Conservation (phyloP, 92 coral and sea anemone genomes). For the Blastomussa wellsi region DNA sequence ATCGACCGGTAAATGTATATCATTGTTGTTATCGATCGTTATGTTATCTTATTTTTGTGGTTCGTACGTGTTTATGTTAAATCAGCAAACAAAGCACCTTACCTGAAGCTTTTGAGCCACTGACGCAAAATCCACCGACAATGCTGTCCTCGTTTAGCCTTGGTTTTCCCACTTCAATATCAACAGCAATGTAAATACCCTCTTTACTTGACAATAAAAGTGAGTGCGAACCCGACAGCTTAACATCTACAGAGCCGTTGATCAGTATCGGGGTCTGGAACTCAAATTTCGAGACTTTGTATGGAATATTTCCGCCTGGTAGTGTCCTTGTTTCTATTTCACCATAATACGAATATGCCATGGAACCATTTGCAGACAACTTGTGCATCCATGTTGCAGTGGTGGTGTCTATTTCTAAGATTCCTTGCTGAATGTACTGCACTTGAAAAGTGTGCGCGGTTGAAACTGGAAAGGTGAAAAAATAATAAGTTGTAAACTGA, state of each 20-base stretch:
- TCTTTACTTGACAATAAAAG: slow-evolving; percentile 58
- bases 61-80: too few relatives aligned
- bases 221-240: slow-evolving; percentile 53
- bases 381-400: slow-evolving; percentile 65
- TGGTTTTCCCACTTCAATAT: slow-evolving; percentile 23
- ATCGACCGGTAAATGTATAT: not conserved
- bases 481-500: not conserved
- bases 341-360: slow-evolving; percentile 71
- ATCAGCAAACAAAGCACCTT: not conserved
- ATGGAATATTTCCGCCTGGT: not conserved
- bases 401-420: slow-evolving; percentile 60
- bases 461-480: slow-evolving; percentile 51
- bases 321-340: not conserved
- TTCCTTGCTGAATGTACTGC: slow-evolving; percentile 68
- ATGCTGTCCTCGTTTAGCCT: not conserved
- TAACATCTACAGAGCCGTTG: slow-evolving; percentile 57
- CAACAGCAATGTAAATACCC: slow-evolving; percentile 70
- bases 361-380: slow-evolving; percentile 33
- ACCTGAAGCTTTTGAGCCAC: not conserved
- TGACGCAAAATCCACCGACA: slow-evolving; percentile 71
- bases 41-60: too few relatives aligned
- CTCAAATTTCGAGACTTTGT: slow-evolving; percentile 38
- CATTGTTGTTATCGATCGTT: not conserved
- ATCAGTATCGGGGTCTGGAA: slow-evolving; percentile 73
- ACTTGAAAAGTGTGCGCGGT: slow-evolving; percentile 64